These are phyloP conservation scores for Drosophila hamatofila DNA, from an alignment of 2,888 invertebrate species.

Conservation along the genomic window DNA sequence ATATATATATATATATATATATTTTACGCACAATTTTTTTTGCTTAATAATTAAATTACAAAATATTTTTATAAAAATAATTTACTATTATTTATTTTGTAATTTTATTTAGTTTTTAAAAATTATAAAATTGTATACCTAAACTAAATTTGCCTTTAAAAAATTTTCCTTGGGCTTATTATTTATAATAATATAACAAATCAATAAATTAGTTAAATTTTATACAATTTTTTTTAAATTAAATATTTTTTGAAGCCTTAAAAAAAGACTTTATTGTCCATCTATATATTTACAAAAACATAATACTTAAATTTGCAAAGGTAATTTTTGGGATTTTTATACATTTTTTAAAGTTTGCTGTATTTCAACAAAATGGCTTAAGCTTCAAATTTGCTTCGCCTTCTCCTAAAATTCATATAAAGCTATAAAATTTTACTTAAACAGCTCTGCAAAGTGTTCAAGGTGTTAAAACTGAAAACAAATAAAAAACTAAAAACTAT, in stretches of 20 bases:
- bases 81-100: not conserved
- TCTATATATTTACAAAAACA: not conserved
- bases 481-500: slow-evolving; percentile 11
- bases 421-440: not conserved
- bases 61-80: not conserved
- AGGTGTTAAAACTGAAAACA: slow-evolving; percentile 12
- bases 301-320: not conserved
- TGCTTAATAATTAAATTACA: no score
- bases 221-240: not conserved
- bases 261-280: not conserved
- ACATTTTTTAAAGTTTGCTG: not conserved
- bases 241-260: not conserved
- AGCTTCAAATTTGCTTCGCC: not conserved
- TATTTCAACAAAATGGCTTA: not conserved
- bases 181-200: not conserved
- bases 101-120: not conserved
- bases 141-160: not conserved
- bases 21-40: no score
- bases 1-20: no score
- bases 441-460: slow-evolving; percentile 18
- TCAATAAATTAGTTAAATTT: not conserved
- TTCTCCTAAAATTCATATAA: not conserved
- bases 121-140: not conserved
- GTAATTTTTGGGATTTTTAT: not conserved
- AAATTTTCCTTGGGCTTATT: not conserved